Conservation (phyloP, 2,797 vertebrate genomes). For the Halcyon chelicuti region DNA sequence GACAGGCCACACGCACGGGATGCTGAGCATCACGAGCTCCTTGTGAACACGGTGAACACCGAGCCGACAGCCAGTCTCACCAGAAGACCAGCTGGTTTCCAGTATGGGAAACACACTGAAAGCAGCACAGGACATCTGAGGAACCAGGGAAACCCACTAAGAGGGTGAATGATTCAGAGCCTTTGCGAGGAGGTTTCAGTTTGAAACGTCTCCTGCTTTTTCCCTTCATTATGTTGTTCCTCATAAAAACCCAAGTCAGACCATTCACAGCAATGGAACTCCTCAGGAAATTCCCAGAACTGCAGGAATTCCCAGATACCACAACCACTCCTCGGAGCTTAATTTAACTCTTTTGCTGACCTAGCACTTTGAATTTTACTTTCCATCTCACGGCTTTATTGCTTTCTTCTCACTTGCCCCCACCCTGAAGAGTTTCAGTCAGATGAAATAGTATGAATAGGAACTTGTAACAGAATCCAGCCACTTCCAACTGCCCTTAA, state of each 20-base stretch:
- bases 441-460: background rate
- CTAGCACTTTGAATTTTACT: background rate
- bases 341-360: background rate
- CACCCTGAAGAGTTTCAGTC: background rate
- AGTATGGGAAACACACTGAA: slow-evolving; percentile 20
- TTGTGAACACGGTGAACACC: background rate
- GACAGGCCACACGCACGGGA: too few species aligned
- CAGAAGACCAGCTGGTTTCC: slow-evolving; percentile 26
- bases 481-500: background rate
- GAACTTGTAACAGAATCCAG: background rate
- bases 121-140: slow-evolving; percentile 9
- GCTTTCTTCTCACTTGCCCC: background rate
- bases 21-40: background rate
- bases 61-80: background rate
- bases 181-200: background rate
- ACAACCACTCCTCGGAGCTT: background rate
- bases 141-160: slow-evolving; percentile 14
- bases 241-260: slow-evolving; percentile 37
- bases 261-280: slow-evolving; percentile 55
- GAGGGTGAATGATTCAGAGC: slow-evolving; percentile 16
- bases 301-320: background rate
- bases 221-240: slow-evolving; percentile 26
- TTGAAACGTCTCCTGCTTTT: slow-evolving; percentile 1
- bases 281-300: slow-evolving; percentile 62
- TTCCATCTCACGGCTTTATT: background rate